phyloP scores from a whole-genome alignment of 2,888 invertebrate genomes.

The Oligia fasciuncula region DNA sequence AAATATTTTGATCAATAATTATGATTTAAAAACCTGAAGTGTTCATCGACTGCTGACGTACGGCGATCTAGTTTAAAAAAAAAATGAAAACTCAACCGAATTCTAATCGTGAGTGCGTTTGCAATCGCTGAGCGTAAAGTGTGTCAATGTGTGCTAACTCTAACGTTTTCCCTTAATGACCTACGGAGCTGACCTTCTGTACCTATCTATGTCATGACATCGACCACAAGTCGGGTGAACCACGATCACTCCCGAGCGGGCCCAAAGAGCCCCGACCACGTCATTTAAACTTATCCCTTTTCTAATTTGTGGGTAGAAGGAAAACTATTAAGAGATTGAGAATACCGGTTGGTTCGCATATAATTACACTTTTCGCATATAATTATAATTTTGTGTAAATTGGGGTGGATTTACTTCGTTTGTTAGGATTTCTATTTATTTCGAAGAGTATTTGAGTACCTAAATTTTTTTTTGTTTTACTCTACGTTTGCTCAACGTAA shows the following conservation, averaged over 20 bases:
- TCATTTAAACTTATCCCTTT: constrained; percentile 46
- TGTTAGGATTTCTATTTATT: neutral
- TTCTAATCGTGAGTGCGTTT: neutral
- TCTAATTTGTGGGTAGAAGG: constrained; percentile 34
- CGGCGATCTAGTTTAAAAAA: neutral
- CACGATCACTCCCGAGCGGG: constrained; percentile 19
- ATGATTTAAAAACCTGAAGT: neutral
- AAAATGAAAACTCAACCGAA: neutral
- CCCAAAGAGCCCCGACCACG: constrained; percentile 26
- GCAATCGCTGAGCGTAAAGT: too few relatives aligned
- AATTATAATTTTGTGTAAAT: constrained; percentile 9
- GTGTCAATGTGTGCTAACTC: too few relatives aligned
- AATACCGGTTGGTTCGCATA: neutral
- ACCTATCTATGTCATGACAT: neutral
- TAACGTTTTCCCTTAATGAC: neutral
- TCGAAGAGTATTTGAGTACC: neutral
- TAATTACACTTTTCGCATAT: neutral
- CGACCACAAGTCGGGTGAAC: constrained; percentile 4
- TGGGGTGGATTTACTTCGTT: constrained; percentile 3
- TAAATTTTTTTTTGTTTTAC: neutral
- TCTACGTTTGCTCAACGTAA: too few relatives aligned
- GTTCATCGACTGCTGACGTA: neutral
- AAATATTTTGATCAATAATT: neutral
- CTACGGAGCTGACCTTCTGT: constrained; percentile 4
- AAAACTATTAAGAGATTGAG: constrained; percentile 35